Evolutionary conservation across 2,113 vertebrate genomes (phyloP), one percentile per base, ranked within the genome.

Genomic region (Laticauda colubrina): DNA sequence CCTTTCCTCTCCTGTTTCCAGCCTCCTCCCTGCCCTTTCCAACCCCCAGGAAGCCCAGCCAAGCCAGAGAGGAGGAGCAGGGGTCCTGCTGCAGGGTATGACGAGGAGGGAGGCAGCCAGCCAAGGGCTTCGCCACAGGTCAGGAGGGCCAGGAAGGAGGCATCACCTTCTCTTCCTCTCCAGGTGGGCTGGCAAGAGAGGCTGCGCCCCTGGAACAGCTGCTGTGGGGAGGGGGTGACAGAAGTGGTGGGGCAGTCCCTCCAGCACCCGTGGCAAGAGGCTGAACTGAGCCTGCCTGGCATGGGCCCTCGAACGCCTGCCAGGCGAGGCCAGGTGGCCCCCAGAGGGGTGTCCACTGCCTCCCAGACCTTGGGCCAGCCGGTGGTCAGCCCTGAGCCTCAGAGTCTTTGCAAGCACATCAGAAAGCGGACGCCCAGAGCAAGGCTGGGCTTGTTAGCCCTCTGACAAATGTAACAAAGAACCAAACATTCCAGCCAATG

Each of bases 191-290:
- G 69, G 69, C 69, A 75, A 15, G n/a, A 20, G 69, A 75, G 69
- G 15, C n/a, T 20, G n/a, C 6, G 0, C 15, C 64, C 34, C 69
- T 39, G 69, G n/a, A 75, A 81, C 34, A 81, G 69, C n/a, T 81
- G 69, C 15, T 18, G n/a, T 2, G 0, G 26, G 10, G n/a, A 1
- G 69, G 4, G n/a, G 14, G 64, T 1, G n/a, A n/a, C n/a, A 7
- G n/a, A 18, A 34, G 12, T 12, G 4, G 61, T 29, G 15, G 64
- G 64, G 5, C 64, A 69, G n/a, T 34, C n/a, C 2, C 59, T 26
- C 59, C 10, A 4, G 59, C 59, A 29, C 24, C 10, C 3, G 14
- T 34, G 69, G n/a, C n/a, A 34, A 75, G 14, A 34, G n/a, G 69
- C n/a, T 34, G 69, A 20, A 20, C n/a, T 1, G 64, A 20, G 11